phyloP scores from a whole-genome alignment of 2,888 invertebrate genomes.

The Galerucella nymphaeae region DNA sequence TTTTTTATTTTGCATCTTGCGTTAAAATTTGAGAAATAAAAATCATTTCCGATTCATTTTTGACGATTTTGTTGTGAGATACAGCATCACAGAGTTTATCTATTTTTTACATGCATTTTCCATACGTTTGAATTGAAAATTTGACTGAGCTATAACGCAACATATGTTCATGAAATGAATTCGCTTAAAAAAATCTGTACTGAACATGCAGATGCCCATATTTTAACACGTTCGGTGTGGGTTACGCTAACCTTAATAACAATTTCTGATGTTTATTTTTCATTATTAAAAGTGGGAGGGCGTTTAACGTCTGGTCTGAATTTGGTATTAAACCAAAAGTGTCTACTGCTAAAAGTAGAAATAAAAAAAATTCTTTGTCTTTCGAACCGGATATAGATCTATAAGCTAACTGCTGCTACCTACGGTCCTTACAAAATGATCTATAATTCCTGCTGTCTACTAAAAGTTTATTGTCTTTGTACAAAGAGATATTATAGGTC shows the following conservation, averaged over 20 bases:
- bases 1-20: too few relatives aligned
- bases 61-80: too few relatives aligned
- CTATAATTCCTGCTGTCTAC: background rate
- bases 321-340: background rate
- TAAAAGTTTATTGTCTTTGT: background rate
- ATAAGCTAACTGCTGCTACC: background rate
- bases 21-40: too few relatives aligned
- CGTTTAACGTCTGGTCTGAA: background rate
- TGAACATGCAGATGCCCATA: background rate
- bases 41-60: too few relatives aligned
- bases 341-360: background rate
- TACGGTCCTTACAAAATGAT: background rate
- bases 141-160: conserved; percentile 5
- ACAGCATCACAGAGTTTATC: too few relatives aligned
- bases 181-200: conserved; percentile 12
- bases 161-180: conserved; percentile 3
- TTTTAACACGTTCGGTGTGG: conserved; percentile 8
- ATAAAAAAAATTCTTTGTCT: background rate
- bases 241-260: background rate
- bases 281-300: background rate
- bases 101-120: too few relatives aligned
- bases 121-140: background rate
- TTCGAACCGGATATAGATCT: background rate
- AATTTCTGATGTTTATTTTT: conserved; percentile 6
- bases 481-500: background rate